Conservation (phyloP, 2,113 vertebrate genomes). For the Dromas ardeola region DNA sequence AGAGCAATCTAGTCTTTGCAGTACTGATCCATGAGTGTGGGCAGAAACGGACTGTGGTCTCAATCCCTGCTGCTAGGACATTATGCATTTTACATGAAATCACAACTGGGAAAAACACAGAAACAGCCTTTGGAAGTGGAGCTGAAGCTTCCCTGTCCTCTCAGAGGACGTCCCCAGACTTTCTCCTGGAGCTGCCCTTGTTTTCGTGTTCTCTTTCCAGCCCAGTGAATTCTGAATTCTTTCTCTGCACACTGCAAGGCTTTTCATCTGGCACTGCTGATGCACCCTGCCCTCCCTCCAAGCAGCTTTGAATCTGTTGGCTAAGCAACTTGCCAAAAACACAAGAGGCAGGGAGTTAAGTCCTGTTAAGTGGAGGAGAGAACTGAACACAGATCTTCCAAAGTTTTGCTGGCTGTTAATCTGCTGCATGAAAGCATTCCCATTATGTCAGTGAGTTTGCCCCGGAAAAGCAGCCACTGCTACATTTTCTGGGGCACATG, state of each 20-base stretch:
- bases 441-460: not conserved
- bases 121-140: not conserved
- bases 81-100: not conserved
- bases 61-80: not conserved
- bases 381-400: not conserved
- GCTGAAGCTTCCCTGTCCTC: not conserved
- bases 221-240: not conserved
- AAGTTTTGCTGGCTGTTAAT: not conserved
- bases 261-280: conserved; percentile 5
- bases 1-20: not conserved
- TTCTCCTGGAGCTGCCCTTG: not conserved
- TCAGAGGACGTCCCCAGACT: not conserved
- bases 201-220: not conserved
- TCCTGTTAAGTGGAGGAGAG: not conserved
- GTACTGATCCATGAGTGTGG: not conserved
- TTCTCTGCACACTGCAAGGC: not conserved
- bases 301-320: not conserved
- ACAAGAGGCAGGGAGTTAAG: not conserved
- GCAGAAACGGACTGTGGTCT: not conserved
- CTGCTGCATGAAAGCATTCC: not conserved
- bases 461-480: not conserved
- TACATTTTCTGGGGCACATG: not conserved
- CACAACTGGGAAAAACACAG: not conserved
- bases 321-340: not conserved
- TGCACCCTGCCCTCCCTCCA: not conserved